Conservation (phyloP, 2,797 vertebrate genomes). For the Peromyscus attwateri region DNA sequence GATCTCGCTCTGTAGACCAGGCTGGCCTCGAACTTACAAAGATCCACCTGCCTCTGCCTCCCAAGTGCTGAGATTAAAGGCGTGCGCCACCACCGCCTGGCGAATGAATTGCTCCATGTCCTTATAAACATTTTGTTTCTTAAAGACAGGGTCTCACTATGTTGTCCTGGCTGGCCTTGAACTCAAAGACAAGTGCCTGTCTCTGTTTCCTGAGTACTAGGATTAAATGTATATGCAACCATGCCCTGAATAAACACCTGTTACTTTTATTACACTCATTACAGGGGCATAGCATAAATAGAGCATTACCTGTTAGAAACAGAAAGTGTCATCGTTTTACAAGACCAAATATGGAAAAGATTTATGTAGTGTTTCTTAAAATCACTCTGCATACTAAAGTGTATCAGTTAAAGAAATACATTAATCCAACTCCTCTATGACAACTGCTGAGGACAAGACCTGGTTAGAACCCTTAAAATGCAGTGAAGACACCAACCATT, state of each 20-base stretch:
- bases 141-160: not conserved
- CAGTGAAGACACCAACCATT: constrained; percentile 5
- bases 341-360: constrained; percentile 29
- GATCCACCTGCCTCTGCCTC: no score
- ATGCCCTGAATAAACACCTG: not conserved
- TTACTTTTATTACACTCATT: constrained; percentile 45
- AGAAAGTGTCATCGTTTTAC: not conserved
- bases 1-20: no score
- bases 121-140: not conserved
- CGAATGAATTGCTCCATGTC: not conserved
- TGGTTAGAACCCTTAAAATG: constrained; percentile 37
- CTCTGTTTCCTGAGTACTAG: not conserved
- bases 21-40: no score
- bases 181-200: not conserved
- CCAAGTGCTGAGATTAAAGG: no score
- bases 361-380: constrained; percentile 34
- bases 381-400: not conserved
- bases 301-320: constrained; percentile 25
- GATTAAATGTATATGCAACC: not conserved
- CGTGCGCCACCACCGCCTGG: no score
- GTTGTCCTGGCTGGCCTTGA: not conserved
- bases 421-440: not conserved
- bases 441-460: not conserved
- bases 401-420: constrained; percentile 13
- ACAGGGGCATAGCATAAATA: not conserved